Evolutionary conservation across 2,113 vertebrate species (phyloP).

Genomic region (Hemichromis elongatus): DNA sequence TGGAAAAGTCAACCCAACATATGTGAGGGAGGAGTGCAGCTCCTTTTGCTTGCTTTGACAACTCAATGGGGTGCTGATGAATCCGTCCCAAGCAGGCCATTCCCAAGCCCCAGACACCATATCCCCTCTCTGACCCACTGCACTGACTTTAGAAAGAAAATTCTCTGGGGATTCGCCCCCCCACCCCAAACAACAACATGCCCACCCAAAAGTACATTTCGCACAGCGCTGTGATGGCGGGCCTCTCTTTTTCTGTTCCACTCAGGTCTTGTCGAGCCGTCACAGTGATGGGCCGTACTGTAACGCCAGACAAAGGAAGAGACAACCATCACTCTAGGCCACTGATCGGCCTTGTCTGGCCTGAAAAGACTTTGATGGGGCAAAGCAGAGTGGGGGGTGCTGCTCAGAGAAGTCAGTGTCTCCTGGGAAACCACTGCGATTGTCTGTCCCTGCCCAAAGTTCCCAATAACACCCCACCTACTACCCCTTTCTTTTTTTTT

Average conservation of each 20-base stretch:
- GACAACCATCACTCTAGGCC: conserved; percentile 77
- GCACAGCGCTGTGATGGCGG: conserved; percentile 36
- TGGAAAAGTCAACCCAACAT: conserved; percentile 41
- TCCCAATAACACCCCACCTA: conserved; percentile 64
- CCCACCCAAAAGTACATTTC: conserved; percentile 66
- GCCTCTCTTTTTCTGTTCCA: conserved; percentile 51
- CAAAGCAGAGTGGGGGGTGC: conserved; percentile 42
- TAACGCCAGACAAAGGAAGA: conserved; percentile 72
- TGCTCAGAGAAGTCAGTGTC: conserved; percentile 73
- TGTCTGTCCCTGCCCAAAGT: conserved; percentile 70
- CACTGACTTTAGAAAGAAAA: conserved; percentile 60
- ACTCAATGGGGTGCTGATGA: conserved; percentile 67
- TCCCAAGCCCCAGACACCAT: conserved; percentile 66
- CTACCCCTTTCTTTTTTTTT: conserved; percentile 53
- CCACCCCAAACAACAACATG: conserved; percentile 49
- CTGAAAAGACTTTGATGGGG: conserved; percentile 74
- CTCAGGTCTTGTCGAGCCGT: conserved; percentile 66
- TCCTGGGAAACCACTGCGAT: conserved; percentile 77
- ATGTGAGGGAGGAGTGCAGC: conserved; percentile 57
- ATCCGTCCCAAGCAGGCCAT: conserved; percentile 56
- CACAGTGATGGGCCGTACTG: conserved; percentile 72
- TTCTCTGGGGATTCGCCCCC: conserved; percentile 42
- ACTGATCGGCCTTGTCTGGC: conserved; percentile 70
- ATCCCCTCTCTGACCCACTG: conserved; percentile 59
- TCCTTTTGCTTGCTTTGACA: conserved; percentile 48